Evolutionary conservation across 2,797 vertebrate genomes (phyloP).

Genomic region (Eurystomus glaucurus): DNA sequence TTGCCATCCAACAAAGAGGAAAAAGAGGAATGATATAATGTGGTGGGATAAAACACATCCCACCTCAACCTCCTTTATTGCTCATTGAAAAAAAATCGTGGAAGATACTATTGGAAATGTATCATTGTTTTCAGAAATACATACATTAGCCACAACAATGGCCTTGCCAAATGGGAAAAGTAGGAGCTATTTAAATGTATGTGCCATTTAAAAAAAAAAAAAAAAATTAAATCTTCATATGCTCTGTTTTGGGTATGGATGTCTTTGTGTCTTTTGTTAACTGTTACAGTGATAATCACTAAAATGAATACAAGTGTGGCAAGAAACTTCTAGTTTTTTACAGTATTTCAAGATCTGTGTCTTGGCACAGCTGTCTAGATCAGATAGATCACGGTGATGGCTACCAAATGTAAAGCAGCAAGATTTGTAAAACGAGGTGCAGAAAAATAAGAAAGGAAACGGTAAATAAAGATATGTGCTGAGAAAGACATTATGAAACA

Average conservation of each 20-base stretch:
- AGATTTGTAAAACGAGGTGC: conserved; percentile 8
- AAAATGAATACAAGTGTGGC: conserved; percentile 70
- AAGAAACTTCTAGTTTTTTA: conserved; percentile 54
- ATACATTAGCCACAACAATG: conserved; percentile 88
- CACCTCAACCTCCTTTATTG: conserved; percentile 89
- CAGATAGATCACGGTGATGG: conserved; percentile 46
- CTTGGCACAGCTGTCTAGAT: conserved; percentile 52
- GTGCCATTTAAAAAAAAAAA: conserved; percentile 65
- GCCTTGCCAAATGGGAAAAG: conserved; percentile 86
- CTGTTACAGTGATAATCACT: conserved; percentile 75
- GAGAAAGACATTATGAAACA: not conserved
- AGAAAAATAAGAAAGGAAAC: conserved; percentile 14
- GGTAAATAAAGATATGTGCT: conserved; percentile 10
- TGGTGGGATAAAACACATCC: conserved; percentile 89
- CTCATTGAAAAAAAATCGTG: conserved; percentile 86
- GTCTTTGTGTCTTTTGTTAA: conserved; percentile 75
- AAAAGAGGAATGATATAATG: conserved; percentile 90
- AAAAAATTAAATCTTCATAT: conserved; percentile 84
- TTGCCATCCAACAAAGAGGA: conserved; percentile 89
- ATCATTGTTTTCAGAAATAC: conserved; percentile 88
- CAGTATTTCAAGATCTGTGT: conserved; percentile 58
- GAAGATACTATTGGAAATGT: conserved; percentile 86
- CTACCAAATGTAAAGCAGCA: conserved; percentile 39
- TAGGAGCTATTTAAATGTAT: conserved; percentile 74
- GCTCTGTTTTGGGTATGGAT: conserved; percentile 72